Conservation (phyloP, 2,888 invertebrate species). For the Vesta saturnalis region DNA sequence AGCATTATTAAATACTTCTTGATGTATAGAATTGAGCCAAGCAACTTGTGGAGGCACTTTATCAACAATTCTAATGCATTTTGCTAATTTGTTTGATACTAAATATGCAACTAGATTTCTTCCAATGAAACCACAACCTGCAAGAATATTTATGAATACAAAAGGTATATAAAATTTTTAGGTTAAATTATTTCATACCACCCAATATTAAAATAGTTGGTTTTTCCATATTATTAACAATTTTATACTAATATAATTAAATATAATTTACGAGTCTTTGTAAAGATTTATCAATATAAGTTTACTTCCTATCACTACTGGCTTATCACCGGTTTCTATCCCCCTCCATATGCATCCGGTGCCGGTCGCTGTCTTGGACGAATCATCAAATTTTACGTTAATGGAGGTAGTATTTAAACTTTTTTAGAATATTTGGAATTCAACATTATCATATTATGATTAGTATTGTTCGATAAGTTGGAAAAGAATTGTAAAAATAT, state of each 20-base stretch:
- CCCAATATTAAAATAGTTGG: conserved; percentile 52
- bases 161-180: conserved; percentile 19
- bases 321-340: conserved; percentile 36
- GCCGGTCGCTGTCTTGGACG: conserved; percentile 17
- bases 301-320: conserved; percentile 27
- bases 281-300: conserved; percentile 26
- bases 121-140: conserved; percentile 95
- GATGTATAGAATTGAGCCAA: conserved; percentile 83
- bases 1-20: conserved; percentile 76
- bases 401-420: conserved; percentile 19
- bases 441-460: no score
- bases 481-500: no score
- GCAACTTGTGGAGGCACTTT: conserved; percentile 95
- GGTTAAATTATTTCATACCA: conserved; percentile 43
- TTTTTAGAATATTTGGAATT: no score
- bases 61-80: conserved; percentile 83
- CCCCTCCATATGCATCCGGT: conserved; percentile 31
- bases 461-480: no score
- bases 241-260: conserved; percentile 13
- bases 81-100: conserved; percentile 79
- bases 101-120: conserved; percentile 86
- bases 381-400: background rate
- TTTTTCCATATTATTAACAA: conserved; percentile 48
- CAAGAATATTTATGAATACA: conserved; percentile 43
- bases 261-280: conserved; percentile 18